Conservation (phyloP, 1,140 invertebrate genomes). For the Coptotermes formosanus region DNA sequence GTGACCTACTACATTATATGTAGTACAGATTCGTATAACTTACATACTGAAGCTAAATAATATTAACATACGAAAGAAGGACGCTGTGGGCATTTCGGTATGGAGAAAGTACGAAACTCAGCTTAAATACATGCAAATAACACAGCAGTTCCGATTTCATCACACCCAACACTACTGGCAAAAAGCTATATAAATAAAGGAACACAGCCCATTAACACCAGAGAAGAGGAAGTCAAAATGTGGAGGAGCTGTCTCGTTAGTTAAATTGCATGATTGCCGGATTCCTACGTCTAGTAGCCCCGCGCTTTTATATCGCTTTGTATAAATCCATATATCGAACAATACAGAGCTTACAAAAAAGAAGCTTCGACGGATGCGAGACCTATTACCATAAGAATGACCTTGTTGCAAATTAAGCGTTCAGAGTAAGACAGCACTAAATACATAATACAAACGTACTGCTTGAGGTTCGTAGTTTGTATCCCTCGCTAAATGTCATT, state of each 20-base stretch:
- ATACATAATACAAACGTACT: not conserved
- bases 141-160: not conserved
- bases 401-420: not conserved
- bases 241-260: not conserved
- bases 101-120: not conserved
- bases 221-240: not conserved
- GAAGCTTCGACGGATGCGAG: not conserved
- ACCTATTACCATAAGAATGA: slow-evolving; percentile 10
- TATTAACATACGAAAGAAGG: not conserved
- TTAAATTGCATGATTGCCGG: not conserved
- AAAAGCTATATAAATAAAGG: not conserved
- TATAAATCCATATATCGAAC: slow-evolving; percentile 16
- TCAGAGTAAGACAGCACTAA: not conserved
- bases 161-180: not conserved
- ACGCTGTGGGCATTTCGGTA: not conserved
- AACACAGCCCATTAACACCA: not conserved
- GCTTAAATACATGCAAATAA: slow-evolving; percentile 5
- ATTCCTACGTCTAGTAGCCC: not conserved
- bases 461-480: not conserved
- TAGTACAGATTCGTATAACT: not conserved
- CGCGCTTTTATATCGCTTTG: slow-evolving; percentile 10
- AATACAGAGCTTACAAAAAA: not conserved
- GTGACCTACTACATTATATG: not conserved
- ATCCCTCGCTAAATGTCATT: too few relatives aligned
- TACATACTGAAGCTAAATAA: not conserved